Evolutionary conservation across 2,888 invertebrate genomes (phyloP).

Genomic region (Drosophila mimica): DNA sequence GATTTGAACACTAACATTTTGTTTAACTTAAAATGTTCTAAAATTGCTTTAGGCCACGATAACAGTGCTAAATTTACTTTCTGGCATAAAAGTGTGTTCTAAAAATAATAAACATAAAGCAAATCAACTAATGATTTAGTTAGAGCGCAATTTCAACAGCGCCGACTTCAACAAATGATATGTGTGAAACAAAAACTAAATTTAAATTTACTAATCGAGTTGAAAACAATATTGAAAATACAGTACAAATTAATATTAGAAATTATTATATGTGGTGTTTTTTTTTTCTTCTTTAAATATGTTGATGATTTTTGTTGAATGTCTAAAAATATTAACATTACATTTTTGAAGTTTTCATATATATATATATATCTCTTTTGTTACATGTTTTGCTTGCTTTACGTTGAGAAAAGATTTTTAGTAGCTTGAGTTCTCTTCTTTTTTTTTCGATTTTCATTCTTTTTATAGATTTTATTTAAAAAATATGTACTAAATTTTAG

Average conservation of each 20-base stretch:
- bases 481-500: slow-evolving; percentile 80
- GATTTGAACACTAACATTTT: slow-evolving; percentile 78
- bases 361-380: slow-evolving; percentile 23
- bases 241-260: slow-evolving; percentile 16
- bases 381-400: slow-evolving; percentile 62
- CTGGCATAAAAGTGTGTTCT: slow-evolving; percentile 22
- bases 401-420: slow-evolving; percentile 72
- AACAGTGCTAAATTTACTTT: slow-evolving; percentile 64
- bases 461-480: slow-evolving; percentile 62
- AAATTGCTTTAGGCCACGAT: slow-evolving; percentile 62
- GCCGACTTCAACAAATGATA: slow-evolving; percentile 67
- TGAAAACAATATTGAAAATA: slow-evolving; percentile 32
- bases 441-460: slow-evolving; percentile 33
- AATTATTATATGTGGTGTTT: slow-evolving; percentile 23
- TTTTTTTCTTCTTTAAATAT: slow-evolving; percentile 12
- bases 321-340: slow-evolving; percentile 76
- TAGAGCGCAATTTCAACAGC: slow-evolving; percentile 38
- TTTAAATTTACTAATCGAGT: slow-evolving; percentile 50
- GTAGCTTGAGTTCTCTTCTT: slow-evolving; percentile 53
- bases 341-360: slow-evolving; percentile 57
- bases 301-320: slow-evolving; percentile 34
- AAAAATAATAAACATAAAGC: slow-evolving; percentile 32
- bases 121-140: slow-evolving; percentile 43
- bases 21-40: slow-evolving; percentile 70
- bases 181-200: slow-evolving; percentile 58